phyloP scores from a whole-genome alignment of 2,113 vertebrate species.

The human (Homo sapiens) region DNA sequence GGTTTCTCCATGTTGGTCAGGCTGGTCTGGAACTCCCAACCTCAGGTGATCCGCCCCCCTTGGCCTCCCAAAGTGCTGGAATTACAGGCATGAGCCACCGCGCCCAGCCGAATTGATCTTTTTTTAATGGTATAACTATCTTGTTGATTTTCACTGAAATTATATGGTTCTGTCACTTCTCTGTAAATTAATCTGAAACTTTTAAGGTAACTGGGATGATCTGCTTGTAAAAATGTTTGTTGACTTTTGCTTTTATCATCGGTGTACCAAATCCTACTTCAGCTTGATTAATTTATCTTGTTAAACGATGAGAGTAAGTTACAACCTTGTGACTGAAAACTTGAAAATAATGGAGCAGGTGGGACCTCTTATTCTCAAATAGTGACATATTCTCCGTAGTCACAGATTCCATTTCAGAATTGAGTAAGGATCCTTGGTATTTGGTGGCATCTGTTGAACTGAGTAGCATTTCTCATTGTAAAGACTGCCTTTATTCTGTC shows the following conservation, averaged over 20 bases:
- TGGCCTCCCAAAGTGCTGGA: no score
- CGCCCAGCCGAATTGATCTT: background rate
- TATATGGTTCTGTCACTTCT: background rate
- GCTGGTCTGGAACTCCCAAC: no score
- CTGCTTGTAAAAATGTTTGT: conserved; percentile 12
- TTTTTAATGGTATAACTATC: background rate
- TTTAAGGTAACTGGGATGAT: conserved; percentile 33
- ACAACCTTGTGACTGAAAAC: background rate
- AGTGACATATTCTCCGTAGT: background rate
- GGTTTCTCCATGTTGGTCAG: no score
- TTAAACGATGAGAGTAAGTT: background rate
- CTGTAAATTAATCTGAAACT: conserved; percentile 37
- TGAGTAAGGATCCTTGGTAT: background rate
- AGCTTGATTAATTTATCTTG: background rate
- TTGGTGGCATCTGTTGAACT: background rate
- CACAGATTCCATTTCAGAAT: background rate
- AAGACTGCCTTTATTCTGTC: background rate
- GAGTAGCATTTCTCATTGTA: background rate
- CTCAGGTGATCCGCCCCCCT: no score
- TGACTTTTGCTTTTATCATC: conserved; percentile 7
- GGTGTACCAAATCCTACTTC: background rate
- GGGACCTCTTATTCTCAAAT: background rate
- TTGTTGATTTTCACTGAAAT: conserved; percentile 35
- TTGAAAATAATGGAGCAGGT: background rate
- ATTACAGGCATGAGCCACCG: no score